These are phyloP conservation scores for Ladona fulva DNA, from an alignment of 1,140 invertebrate genomes.

Conservation along the genomic window DNA sequence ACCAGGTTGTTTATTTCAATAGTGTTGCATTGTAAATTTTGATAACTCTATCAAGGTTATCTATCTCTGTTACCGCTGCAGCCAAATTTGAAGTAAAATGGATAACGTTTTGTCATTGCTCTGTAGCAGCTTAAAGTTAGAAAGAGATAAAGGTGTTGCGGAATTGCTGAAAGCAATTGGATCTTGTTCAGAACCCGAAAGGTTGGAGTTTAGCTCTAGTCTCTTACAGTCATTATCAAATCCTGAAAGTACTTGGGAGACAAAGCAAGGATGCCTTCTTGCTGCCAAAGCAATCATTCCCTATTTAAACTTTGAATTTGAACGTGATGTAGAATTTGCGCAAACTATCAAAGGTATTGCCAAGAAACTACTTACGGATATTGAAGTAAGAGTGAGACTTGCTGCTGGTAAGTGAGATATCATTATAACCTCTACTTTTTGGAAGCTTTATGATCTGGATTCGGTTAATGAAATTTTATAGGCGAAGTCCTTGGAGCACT, in stretches of 20 bases:
- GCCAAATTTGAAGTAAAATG: background rate
- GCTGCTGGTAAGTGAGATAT: slow-evolving; percentile 33
- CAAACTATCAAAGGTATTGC: slow-evolving; percentile 28
- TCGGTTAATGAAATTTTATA: slow-evolving; percentile 19
- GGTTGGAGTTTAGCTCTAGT: slow-evolving; percentile 27
- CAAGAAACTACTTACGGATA: slow-evolving; percentile 34
- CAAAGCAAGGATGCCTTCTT: slow-evolving; percentile 37
- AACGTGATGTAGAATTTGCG: slow-evolving; percentile 31
- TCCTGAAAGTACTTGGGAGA: slow-evolving; percentile 29
- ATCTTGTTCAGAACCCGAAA: slow-evolving; percentile 23
- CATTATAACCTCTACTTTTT: background rate
- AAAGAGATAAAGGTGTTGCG: slow-evolving; percentile 34
- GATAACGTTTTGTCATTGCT: slow-evolving; percentile 23
- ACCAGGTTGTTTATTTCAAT: no score
- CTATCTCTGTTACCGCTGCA: no score
- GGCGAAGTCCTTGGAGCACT: slow-evolving; percentile 39
- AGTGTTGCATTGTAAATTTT: no score
- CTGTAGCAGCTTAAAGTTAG: slow-evolving; percentile 36
- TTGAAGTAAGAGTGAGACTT: slow-evolving; percentile 38
- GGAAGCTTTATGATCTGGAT: background rate
- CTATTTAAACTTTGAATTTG: slow-evolving; percentile 27
- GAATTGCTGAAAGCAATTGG: slow-evolving; percentile 32
- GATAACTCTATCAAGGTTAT: no score
- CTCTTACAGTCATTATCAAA: slow-evolving; percentile 22
- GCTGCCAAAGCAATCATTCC: slow-evolving; percentile 33